Evolutionary conservation across 2,888 invertebrate species (phyloP), one percentile per base, ranked within the genome.

Genomic region (Drosophila meridiana): DNA sequence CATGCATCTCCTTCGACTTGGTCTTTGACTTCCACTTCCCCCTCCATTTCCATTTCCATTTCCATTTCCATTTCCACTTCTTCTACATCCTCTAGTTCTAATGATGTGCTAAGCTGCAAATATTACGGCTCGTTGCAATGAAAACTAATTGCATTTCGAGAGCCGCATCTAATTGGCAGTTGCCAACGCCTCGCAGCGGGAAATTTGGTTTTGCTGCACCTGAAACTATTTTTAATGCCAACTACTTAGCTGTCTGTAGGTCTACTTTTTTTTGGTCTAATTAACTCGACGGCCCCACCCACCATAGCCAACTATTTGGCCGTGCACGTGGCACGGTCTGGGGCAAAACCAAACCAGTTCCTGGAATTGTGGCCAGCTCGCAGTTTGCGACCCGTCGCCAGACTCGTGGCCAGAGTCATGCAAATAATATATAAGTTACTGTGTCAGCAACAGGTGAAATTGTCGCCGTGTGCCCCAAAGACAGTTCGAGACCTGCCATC

Each of bases 391-490:
- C 47, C 48, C 40, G 40, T 50, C 38, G 48, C 60, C 60, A 60
- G 59, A 38, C 47, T 43, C 47, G 59, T 47, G 32, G 26, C 48
- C 50, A 47, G 42, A 59, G 56, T 58, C 91, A 91, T 91, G 89
- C 89, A 90, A 90, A 91, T 92, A 88, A 81, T 81, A 90, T 92
- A 90, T 92, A 90, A 91, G 91, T 91, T 91, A 91, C 92, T 91
- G 89, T 92, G 91, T 92, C 92, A 92, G 90, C 88, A 91, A 91
- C 91, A 91, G 91, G 91, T 91, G 91, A 91, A 91, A 91, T 91
- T 91, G 87, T 91, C 91, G 89, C 87, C 82, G 82, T 82, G 76
- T 64, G 83, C 83, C 87, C 74, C 80, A 80, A 73, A 73, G 64
- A 58, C 50, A 36, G 36, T 57, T 32, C n/a, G 20, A 42, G 38